Percentiles rank a stretch among this genome's conserved stretches.
phyloP scores from a whole-genome alignment of 2,888 invertebrate genomes.

The Sabatieria punctata region DNA sequence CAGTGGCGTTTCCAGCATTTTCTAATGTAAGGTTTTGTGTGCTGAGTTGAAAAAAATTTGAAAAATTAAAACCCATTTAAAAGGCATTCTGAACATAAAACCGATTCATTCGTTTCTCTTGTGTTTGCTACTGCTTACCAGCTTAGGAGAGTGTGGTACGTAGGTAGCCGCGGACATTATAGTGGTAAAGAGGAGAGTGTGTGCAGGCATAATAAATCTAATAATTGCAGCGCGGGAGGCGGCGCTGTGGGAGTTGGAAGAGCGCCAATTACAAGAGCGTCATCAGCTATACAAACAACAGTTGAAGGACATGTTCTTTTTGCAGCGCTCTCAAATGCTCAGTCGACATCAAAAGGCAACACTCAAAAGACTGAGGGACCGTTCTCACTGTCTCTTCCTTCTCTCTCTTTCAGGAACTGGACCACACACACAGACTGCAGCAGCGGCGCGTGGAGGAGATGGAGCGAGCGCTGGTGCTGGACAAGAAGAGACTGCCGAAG shows the following conservation, averaged over 20 bases:
- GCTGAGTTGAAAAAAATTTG: too few species aligned
- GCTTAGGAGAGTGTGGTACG: too few species aligned
- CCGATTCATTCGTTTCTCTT: neutral
- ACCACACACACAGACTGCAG: constrained; percentile 56
- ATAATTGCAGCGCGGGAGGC: constrained; percentile 63
- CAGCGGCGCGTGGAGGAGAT: constrained; percentile 60
- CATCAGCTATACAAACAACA: constrained; percentile 83
- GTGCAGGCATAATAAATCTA: too few species aligned
- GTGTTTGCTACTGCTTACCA: too few species aligned
- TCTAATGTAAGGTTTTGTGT: too few species aligned
- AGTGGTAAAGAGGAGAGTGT: too few species aligned
- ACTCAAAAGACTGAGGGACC: neutral
- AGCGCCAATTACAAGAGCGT: constrained; percentile 87
- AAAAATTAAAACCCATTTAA: too few species aligned
- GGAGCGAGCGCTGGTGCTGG: constrained; percentile 67
- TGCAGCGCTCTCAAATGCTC: constrained; percentile 90
- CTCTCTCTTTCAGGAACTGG: constrained; percentile 54
- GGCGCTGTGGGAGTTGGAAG: constrained; percentile 90
- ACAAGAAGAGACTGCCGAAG: constrained; percentile 82
- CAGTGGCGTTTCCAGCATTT: too few species aligned
- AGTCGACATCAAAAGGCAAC: constrained; percentile 69
- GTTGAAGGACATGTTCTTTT: constrained; percentile 88
- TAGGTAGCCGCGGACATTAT: too few species aligned
- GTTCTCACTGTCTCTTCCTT: too few species aligned
- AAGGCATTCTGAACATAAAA: too few species aligned